Percentiles rank a stretch among this genome's conserved stretches.
Conservation (phyloP, 2,888 invertebrate genomes). For the Chrysolina haemoptera region DNA sequence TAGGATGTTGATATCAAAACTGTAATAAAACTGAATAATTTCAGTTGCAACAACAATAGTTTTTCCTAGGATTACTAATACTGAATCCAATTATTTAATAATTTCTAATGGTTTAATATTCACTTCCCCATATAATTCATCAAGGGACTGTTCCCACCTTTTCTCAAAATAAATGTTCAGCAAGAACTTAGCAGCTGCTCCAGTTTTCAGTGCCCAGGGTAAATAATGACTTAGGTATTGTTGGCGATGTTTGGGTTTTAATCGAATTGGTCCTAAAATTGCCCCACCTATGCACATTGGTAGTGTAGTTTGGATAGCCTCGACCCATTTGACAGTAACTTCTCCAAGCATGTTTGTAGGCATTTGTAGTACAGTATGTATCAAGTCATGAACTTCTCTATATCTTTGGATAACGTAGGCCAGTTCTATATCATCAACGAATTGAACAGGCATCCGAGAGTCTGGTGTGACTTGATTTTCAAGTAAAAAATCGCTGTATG, state of each 20-base stretch:
- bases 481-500: slow-evolving; percentile 87
- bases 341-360: slow-evolving; percentile 94
- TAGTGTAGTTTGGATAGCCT: slow-evolving; percentile 93
- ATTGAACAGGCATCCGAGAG: slow-evolving; percentile 89
- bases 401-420: slow-evolving; percentile 98
- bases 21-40: too few relatives aligned
- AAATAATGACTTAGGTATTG: slow-evolving; percentile 84
- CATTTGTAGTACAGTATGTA: slow-evolving; percentile 93
- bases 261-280: slow-evolving; percentile 90
- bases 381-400: slow-evolving; percentile 96
- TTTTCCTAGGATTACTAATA: too few relatives aligned
- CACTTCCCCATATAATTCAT: slow-evolving; percentile 85
- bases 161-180: slow-evolving; percentile 94
- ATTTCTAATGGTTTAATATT: slow-evolving; percentile 76
- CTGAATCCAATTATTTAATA: slow-evolving; percentile 7
- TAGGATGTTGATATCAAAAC: too few relatives aligned
- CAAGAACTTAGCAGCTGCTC: slow-evolving; percentile 82
- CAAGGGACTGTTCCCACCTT: slow-evolving; percentile 91
- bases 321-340: slow-evolving; percentile 98
- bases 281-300: slow-evolving; percentile 98
- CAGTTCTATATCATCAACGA: slow-evolving; percentile 89
- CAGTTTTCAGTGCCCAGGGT: slow-evolving; percentile 90
- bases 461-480: slow-evolving; percentile 93
- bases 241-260: slow-evolving; percentile 86
- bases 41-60: too few relatives aligned